Base-by-base conservation (phyloP, 2,888 invertebrate genomes). In the Adineta ricciae region DNA sequence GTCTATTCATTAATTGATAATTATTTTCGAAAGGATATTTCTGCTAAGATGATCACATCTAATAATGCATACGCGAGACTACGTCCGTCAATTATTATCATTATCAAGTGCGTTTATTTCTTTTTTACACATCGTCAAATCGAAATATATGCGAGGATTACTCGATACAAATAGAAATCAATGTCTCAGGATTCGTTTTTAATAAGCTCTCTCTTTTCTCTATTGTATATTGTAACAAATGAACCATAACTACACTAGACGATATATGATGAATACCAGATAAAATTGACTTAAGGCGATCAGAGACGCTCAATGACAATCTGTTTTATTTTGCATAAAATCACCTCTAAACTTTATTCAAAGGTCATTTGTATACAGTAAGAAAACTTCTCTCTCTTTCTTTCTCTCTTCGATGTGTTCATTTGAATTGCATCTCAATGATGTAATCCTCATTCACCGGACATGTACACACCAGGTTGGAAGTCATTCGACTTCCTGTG, bases 31-130 rank as follows among this genome's bases (percentile, higher is more conserved):
- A 64, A 64, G 32, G 16, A 32, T 27, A 64, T 27, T 64, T 64
- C 64, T 64, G 64, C 64, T 64, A 64, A 64, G 64, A 64, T 64
- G 64, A 64, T 64, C 64, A 64, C 64, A 64, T 27, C 27, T 64
- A 64, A 64, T 64, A 5, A 64, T 64, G 64, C 19, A 64, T 64
- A 27, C 2, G 32, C 50, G 14, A 50, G 50, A 50, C 50, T 50
- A 50, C 46, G 8, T 11, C 5, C 11, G 46, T 46, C 46, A 11
- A 46, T 46, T 46, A 46, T 46, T 46, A 46, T 46, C 46, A 46
- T 46, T 46, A 46, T 46, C 46, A 46, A 46, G 11, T 46, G 46
- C 46, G 46, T 46, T 46, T 46, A 46, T 11, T 46, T n/a, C n/a
- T n/a, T n/a, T 64, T 64, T 64, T 27, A 64, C 11, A 27, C 32